phyloP scores from a whole-genome alignment of 2,797 vertebrate species.

The Melopsittacus undulatus region DNA sequence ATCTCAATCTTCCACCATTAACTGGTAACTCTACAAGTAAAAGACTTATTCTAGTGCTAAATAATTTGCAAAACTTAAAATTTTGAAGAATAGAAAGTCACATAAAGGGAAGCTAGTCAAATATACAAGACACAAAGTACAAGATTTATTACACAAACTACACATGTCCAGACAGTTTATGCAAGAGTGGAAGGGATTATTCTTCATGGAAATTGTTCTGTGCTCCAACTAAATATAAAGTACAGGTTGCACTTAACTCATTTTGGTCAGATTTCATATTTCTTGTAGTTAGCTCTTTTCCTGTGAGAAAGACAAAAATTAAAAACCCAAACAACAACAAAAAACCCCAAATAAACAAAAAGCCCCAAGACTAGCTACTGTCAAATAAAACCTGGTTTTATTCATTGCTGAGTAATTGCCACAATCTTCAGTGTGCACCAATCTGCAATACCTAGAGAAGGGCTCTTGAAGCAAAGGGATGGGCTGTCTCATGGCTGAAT shows the following conservation, averaged over 20 bases:
- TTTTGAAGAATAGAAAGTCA: not conserved
- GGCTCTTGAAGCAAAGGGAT: not conserved
- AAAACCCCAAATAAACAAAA: not conserved
- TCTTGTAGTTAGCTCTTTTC: not conserved
- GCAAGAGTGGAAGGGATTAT: not conserved
- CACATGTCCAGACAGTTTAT: not conserved
- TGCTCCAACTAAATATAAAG: not conserved
- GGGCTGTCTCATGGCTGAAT: not conserved
- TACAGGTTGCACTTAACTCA: not conserved
- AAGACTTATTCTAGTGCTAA: not conserved
- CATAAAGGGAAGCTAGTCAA: not conserved
- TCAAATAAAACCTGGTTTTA: not conserved
- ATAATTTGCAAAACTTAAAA: not conserved
- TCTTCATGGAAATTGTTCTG: not conserved
- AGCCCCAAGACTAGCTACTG: not conserved
- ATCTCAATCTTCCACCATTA: not conserved
- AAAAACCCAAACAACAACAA: not conserved
- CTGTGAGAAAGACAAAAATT: not conserved
- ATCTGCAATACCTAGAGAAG: not conserved
- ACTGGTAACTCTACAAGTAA: not conserved
- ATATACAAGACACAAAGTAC: not conserved
- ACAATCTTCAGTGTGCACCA: rapidly evolving
- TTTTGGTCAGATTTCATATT: not conserved
- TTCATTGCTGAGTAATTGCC: not conserved
- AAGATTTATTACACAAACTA: not conserved